Percentiles rank a stretch among this genome's conserved stretches.
Conservation (phyloP, 53 echinoderm and acorn worm species). For the Paelopatides confundens region DNA sequence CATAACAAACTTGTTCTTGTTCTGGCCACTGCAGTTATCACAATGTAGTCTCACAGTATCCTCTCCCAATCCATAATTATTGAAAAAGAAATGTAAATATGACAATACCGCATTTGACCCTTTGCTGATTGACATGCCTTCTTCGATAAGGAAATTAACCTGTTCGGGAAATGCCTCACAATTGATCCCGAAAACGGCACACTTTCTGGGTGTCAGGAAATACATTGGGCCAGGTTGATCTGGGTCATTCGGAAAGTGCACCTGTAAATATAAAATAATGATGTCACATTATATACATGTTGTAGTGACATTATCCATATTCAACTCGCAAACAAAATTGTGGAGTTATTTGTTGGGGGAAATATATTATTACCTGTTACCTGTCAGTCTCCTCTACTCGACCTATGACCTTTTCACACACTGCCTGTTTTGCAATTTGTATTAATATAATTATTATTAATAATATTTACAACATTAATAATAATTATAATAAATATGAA, state of each 20-base stretch:
- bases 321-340: too few species aligned
- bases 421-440: too few species aligned
- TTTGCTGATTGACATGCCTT: constrained; percentile 29
- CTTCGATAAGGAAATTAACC: constrained; percentile 39
- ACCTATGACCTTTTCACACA: too few species aligned
- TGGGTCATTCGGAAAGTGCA: constrained; percentile 47
- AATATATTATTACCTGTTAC: too few species aligned
- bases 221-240: constrained; percentile 63
- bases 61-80: constrained; percentile 32
- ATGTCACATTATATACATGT: too few species aligned
- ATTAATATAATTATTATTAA: too few species aligned
- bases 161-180: constrained; percentile 53
- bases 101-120: constrained; percentile 41
- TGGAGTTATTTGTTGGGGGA: too few species aligned
- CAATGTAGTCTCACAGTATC: constrained; percentile 12
- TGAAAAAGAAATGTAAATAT: constrained; percentile 21
- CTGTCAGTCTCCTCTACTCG: too few species aligned
- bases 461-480: too few species aligned
- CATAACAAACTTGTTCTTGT: constrained; percentile 1
- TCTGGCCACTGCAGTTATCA: constrained; percentile 34
- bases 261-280: neutral
- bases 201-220: constrained; percentile 56
- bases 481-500: too few species aligned
- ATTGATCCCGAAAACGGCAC: constrained; percentile 56
- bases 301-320: too few species aligned